Base-by-base conservation (phyloP, 2,888 invertebrate genomes). In the Psococerastis gibbosa region DNA sequence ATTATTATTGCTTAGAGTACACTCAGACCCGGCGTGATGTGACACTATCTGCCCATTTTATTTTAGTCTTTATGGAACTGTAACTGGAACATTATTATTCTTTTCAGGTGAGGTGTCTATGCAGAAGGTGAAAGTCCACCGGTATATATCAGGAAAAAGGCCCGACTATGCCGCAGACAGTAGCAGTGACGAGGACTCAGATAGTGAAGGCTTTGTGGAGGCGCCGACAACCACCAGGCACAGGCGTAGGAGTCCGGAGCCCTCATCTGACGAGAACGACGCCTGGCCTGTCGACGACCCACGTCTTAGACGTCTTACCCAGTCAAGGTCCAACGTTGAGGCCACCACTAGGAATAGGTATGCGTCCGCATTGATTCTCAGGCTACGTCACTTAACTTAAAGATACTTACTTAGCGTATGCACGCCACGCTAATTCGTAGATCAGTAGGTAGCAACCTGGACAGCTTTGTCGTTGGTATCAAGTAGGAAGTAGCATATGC, bases 121-220 rank as follows among this genome's bases (percentile, higher is more conserved):
- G 97, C 87, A 98, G 69, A 97, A 97, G 61, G 98, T 98, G 22
- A 98, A 98, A 66, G 98, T 98, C 1, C 91, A 89, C 59, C 74
- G 98, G 43, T 98, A 98, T 60, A 91, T 98, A 47, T 92, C 95
- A 22, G 98, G 98, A 47, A 95, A 98, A 66, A 76, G 89, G 51
- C 94, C 94, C 15, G 92, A 94, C 56, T 95, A 92, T 66, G 94
- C 95, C 2, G 88, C 84, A 56, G 77, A 74, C 23, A 74, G 72
- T 11, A 80, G 80, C 46, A 87, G 87, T 41, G 84, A 87, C 22
- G 88, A 88, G 50, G 88, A 88, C 47, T 85, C 83, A 3, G 91
- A 88, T 49, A 74, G 77, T 17, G 91, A 91, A 50, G 87, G 87
- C 56, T 88, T 88, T 53, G 68, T 87, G 53, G 83, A 84, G 43